Evolutionary conservation across 2,888 invertebrate species (phyloP).

Genomic region (Lymantria monacha): DNA sequence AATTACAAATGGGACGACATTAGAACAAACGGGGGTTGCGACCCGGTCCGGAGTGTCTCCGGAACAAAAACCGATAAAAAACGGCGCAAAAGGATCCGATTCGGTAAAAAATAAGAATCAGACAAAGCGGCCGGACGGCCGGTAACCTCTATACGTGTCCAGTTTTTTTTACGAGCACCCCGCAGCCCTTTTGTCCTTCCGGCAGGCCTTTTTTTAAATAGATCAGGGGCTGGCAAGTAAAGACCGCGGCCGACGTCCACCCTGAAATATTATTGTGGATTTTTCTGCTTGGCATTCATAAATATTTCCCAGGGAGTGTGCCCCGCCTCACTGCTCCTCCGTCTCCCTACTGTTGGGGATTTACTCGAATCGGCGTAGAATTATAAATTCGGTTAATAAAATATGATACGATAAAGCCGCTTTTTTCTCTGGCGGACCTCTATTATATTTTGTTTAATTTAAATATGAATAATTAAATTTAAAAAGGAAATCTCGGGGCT

Average conservation of each 20-base stretch:
- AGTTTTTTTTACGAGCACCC: constrained; percentile 74
- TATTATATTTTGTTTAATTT: constrained; percentile 83
- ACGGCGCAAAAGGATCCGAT: constrained; percentile 75
- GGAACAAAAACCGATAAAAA: constrained; percentile 82
- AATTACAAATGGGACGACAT: constrained; percentile 78
- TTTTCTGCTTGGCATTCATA: constrained; percentile 81
- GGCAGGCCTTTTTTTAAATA: constrained; percentile 80
- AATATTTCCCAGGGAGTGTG: constrained; percentile 69
- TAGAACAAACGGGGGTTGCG: constrained; percentile 70
- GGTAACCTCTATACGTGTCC: constrained; percentile 77
- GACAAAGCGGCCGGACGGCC: constrained; percentile 72
- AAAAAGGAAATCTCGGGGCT: constrained; percentile 79
- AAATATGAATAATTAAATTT: constrained; percentile 82
- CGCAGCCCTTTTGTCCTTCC: constrained; percentile 79
- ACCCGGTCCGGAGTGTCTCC: constrained; percentile 61
- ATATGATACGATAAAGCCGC: constrained; percentile 81
- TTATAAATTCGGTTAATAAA: constrained; percentile 82
- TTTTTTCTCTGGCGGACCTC: constrained; percentile 68
- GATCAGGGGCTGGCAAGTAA: constrained; percentile 78
- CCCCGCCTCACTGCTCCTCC: constrained; percentile 16
- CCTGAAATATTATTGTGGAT: constrained; percentile 82
- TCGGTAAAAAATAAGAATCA: constrained; percentile 81
- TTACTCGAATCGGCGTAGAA: constrained; percentile 77
- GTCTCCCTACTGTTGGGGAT: constrained; percentile 49
- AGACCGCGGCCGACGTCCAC: constrained; percentile 71